These are phyloP conservation scores for Caenorhabditis zanzibari DNA, from an alignment of 2,888 invertebrate genomes.

Conservation along the genomic window DNA sequence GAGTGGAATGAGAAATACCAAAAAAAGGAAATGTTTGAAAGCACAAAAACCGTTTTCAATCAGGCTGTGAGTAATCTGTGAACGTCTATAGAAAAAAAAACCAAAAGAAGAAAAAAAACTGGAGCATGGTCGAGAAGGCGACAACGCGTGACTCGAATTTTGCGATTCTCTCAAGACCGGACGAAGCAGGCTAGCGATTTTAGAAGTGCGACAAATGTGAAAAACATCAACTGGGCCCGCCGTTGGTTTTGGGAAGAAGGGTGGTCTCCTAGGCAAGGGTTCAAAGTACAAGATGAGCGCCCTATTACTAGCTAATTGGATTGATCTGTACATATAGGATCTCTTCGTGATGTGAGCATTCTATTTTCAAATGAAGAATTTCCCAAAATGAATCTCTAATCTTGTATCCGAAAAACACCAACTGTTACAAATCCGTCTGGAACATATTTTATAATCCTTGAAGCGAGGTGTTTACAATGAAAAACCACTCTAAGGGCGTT, in stretches of 20 bases:
- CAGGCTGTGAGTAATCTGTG: slow-evolving; percentile 56
- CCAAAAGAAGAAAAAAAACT: slow-evolving; percentile 9
- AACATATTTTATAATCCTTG: slow-evolving; percentile 12
- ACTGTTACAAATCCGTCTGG: slow-evolving; percentile 23
- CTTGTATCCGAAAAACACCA: slow-evolving; percentile 6
- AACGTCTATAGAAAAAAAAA: slow-evolving; percentile 21
- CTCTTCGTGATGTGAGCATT: slow-evolving; percentile 7
- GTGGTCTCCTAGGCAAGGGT: slow-evolving; percentile 35
- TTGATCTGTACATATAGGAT: slow-evolving; percentile 8
- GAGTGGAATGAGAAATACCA: slow-evolving; percentile 3
- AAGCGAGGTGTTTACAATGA: slow-evolving; percentile 1
- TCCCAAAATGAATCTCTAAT: neutral
- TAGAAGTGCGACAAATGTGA: slow-evolving; percentile 42
- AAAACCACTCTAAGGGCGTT: slow-evolving; percentile 4
- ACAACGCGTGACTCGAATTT: slow-evolving; percentile 54
- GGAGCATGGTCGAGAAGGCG: slow-evolving; percentile 22
- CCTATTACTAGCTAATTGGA: slow-evolving; percentile 33
- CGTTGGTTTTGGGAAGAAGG: neutral
- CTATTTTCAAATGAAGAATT: neutral
- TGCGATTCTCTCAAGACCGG: slow-evolving; percentile 45
- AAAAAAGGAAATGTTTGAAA: neutral
- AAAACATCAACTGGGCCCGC: slow-evolving; percentile 33
- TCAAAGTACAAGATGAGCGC: slow-evolving; percentile 40
- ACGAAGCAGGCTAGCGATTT: slow-evolving; percentile 41
- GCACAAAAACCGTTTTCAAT: slow-evolving; percentile 36